phyloP scores from a whole-genome alignment of 2,888 invertebrate genomes.

The Corbicula japonica region DNA sequence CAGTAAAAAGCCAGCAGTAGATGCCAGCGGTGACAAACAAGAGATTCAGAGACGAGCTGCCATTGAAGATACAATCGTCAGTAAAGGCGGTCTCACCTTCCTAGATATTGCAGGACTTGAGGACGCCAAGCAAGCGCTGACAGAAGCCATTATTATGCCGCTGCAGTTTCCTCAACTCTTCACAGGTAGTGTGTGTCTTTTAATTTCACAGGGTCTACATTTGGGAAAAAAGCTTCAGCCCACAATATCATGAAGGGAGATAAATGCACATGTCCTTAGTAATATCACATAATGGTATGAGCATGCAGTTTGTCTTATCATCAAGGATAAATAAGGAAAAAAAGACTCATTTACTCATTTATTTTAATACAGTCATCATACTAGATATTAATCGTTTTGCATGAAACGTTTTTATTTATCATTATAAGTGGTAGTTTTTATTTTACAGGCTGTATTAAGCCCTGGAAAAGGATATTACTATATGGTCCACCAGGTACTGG shows the following conservation, averaged over 20 bases:
- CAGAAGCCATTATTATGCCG: constrained; percentile 88
- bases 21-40: constrained; percentile 61
- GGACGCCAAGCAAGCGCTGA: constrained; percentile 87
- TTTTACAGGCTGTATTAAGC: constrained; percentile 84
- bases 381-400: too few species aligned
- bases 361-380: too few species aligned
- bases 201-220: too few species aligned
- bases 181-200: constrained; percentile 83
- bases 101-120: constrained; percentile 88
- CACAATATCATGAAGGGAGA: too few species aligned
- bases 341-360: too few species aligned
- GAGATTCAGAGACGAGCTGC: constrained; percentile 70
- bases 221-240: too few species aligned
- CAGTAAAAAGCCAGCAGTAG: neutral
- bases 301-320: too few species aligned
- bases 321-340: too few species aligned
- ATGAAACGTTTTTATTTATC: too few species aligned
- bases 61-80: constrained; percentile 82
- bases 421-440: too few species aligned
- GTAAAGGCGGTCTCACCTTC: constrained; percentile 80
- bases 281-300: too few species aligned
- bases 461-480: constrained; percentile 88
- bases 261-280: too few species aligned
- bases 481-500: constrained; percentile 87
- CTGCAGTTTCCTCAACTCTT: constrained; percentile 88